Evolutionary conservation across 1,140 invertebrate genomes (phyloP).

Genomic region (Whitmania pigra): DNA sequence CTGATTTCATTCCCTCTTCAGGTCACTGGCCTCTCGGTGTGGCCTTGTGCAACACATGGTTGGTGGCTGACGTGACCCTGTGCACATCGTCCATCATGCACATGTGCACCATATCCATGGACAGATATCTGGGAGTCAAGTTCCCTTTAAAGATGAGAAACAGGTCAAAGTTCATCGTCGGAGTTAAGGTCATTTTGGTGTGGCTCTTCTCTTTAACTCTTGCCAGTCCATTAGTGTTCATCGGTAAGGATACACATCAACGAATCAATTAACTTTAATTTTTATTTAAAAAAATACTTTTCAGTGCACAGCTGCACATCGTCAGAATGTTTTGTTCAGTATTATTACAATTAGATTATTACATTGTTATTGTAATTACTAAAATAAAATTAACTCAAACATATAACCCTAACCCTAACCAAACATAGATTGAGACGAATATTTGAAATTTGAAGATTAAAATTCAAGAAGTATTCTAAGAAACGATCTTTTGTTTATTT

Average conservation of each 20-base stretch:
- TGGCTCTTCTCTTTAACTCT: conserved; percentile 72
- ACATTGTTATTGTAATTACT: too few relatives aligned
- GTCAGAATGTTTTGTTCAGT: too few relatives aligned
- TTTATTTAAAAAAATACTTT: too few relatives aligned
- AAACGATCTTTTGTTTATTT: too few relatives aligned
- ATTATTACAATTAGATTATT: too few relatives aligned
- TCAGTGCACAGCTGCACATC: too few relatives aligned
- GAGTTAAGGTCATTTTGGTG: conserved; percentile 67
- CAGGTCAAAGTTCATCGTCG: conserved; percentile 63
- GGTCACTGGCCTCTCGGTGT: conserved; percentile 82
- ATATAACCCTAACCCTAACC: too few relatives aligned
- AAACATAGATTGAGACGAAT: too few relatives aligned
- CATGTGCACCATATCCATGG: conserved; percentile 41
- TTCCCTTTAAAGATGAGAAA: conserved; percentile 73
- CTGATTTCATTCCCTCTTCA: conserved; percentile 43
- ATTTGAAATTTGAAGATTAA: too few relatives aligned
- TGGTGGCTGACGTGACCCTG: conserved; percentile 80
- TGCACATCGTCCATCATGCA: conserved; percentile 78
- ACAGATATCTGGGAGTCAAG: conserved; percentile 70
- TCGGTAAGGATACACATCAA: conserved; percentile 50
- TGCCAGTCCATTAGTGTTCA: conserved; percentile 67
- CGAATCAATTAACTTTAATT: too few relatives aligned
- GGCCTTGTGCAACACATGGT: conserved; percentile 80
- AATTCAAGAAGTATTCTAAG: too few relatives aligned
- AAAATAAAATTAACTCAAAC: too few relatives aligned